phyloP scores from a whole-genome alignment of 2,113 vertebrate species.

The Ophiodon elongatus region DNA sequence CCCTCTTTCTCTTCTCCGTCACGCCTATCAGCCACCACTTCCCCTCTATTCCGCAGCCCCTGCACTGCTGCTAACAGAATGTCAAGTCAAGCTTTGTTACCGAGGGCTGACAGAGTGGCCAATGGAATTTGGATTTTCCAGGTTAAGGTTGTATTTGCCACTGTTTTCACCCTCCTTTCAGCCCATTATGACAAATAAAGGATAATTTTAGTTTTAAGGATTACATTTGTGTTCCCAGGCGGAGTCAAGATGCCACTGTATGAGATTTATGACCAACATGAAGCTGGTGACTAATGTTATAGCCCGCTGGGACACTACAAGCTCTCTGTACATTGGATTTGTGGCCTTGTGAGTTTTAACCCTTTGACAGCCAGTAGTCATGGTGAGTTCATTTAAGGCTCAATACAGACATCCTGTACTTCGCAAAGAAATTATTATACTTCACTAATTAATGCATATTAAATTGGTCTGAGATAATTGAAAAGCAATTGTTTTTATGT shows the following conservation, averaged over 20 bases:
- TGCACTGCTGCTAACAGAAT: constrained; percentile 70
- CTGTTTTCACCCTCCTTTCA: constrained; percentile 66
- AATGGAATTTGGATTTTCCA: constrained; percentile 72
- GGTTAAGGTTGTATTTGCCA: constrained; percentile 65
- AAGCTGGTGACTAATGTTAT: constrained; percentile 64
- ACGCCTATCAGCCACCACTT: constrained; percentile 72
- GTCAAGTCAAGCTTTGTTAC: constrained; percentile 76
- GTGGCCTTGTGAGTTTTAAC: constrained; percentile 43
- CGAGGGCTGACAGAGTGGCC: constrained; percentile 75
- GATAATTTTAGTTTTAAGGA: constrained; percentile 68
- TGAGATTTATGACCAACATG: constrained; percentile 69
- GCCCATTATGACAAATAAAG: constrained; percentile 68
- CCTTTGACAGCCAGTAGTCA: constrained; percentile 42
- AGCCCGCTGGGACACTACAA: constrained; percentile 58
- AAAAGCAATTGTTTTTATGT: background rate
- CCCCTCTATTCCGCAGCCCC: constrained; percentile 50
- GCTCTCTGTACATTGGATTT: constrained; percentile 57
- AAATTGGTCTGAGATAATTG: background rate
- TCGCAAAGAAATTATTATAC: background rate
- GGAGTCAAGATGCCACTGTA: constrained; percentile 40
- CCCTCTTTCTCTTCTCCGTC: constrained; percentile 62
- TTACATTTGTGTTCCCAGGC: constrained; percentile 47
- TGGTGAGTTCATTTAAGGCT: background rate
- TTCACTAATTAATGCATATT: background rate
- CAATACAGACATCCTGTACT: background rate